These are phyloP conservation scores for Nemoura dubitans DNA, from an alignment of 2,888 invertebrate species.

Conservation along the genomic window DNA sequence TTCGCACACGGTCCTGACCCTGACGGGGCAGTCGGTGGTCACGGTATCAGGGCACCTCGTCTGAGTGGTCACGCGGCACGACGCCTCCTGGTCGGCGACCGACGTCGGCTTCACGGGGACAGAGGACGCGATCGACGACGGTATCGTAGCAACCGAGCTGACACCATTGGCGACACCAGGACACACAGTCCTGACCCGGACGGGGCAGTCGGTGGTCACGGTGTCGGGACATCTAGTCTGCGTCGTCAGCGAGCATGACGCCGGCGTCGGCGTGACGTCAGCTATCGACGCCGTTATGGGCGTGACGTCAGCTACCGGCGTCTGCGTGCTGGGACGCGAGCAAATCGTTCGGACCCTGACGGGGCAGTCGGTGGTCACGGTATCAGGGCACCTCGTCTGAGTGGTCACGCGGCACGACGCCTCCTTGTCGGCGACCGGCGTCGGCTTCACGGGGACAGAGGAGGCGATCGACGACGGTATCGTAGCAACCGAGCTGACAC, in stretches of 20 bases:
- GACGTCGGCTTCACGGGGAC: not conserved
- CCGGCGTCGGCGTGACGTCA: not conserved
- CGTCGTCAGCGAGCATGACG: not conserved
- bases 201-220: not conserved
- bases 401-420: too few relatives aligned
- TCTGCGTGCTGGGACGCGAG: not conserved
- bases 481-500: too few relatives aligned
- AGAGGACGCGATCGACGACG: not conserved
- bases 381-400: too few relatives aligned
- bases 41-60: not conserved
- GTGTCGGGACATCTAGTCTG: not conserved
- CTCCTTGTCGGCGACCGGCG: not conserved
- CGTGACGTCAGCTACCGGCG: too few relatives aligned
- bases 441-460: not conserved
- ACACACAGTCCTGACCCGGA: not conserved
- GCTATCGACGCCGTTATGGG: not conserved
- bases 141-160: too few relatives aligned
- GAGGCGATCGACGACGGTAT: not conserved
- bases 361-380: not conserved
- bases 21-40: not conserved
- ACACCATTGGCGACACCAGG: not conserved
- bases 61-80: not conserved
- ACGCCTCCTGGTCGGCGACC: not conserved
- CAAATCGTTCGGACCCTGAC: not conserved
- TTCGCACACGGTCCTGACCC: not conserved